Percentiles rank a stretch among this genome's conserved stretches.
phyloP scores from a whole-genome alignment of 2,888 invertebrate species.

The Phalangium opilio region DNA sequence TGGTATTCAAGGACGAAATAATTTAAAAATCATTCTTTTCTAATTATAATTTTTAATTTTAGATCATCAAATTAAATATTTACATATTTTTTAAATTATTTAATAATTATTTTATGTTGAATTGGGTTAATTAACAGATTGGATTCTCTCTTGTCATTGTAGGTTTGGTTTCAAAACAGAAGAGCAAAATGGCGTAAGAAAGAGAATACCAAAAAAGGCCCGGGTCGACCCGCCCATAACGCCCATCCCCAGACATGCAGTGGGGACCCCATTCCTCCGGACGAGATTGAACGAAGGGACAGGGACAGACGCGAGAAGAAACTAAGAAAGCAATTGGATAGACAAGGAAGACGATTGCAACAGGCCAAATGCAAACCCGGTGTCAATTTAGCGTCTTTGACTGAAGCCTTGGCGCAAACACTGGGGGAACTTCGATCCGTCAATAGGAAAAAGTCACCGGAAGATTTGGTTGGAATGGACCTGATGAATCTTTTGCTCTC shows the following conservation, averaged over 20 bases:
- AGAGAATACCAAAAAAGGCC: constrained; percentile 97
- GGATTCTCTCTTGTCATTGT: constrained; percentile 27
- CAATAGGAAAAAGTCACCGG: constrained; percentile 16
- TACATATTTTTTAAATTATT: too few species aligned
- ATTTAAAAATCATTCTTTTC: too few species aligned
- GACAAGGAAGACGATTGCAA: constrained; percentile 70
- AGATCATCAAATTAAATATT: too few species aligned
- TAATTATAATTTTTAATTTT: too few species aligned
- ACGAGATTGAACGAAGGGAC: constrained; percentile 32
- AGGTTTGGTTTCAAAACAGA: constrained; percentile 99
- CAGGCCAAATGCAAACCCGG: constrained; percentile 11
- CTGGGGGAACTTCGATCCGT: constrained; percentile 18
- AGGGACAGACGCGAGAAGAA: constrained; percentile 36
- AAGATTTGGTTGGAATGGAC: constrained; percentile 19
- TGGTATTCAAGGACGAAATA: too few species aligned
- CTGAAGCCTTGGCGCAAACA: constrained; percentile 21
- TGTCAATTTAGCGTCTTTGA: constrained; percentile 18
- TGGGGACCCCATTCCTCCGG: constrained; percentile 90
- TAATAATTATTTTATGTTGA: too few species aligned
- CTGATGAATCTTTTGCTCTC: constrained; percentile 16
- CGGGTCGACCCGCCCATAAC: constrained; percentile 94
- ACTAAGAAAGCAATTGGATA: constrained; percentile 74
- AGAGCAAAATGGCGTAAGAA: constrained; percentile 98
- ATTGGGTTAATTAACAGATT: neutral
- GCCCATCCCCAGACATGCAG: constrained; percentile 95